Conservation (phyloP, 2,113 vertebrate genomes). For the Okapia johnstoni region DNA sequence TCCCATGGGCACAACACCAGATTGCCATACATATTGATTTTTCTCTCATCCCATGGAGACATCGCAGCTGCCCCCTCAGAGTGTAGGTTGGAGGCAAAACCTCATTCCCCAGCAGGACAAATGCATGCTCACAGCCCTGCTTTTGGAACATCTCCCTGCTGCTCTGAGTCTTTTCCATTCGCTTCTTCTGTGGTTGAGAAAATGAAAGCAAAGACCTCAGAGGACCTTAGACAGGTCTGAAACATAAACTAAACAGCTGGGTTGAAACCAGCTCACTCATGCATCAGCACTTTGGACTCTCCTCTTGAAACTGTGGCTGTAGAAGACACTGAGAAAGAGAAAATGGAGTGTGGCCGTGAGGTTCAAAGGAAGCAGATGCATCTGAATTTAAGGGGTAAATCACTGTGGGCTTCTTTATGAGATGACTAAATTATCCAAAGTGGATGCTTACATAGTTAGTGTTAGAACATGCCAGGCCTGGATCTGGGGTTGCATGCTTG, state of each 20-base stretch:
- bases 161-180: conserved; percentile 26
- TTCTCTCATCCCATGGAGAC: conserved; percentile 39
- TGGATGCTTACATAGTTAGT: background rate
- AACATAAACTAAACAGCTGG: background rate
- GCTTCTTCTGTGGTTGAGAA: conserved; percentile 33
- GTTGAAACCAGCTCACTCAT: background rate
- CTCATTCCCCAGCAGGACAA: conserved; percentile 21
- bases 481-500: background rate
- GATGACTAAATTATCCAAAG: background rate
- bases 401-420: background rate
- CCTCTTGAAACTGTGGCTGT: background rate
- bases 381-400: conserved; percentile 3
- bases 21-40: conserved; percentile 69
- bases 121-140: background rate
- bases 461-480: background rate
- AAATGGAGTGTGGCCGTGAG: background rate
- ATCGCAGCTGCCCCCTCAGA: conserved; percentile 50
- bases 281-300: background rate
- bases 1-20: conserved; percentile 53
- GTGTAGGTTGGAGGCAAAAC: conserved; percentile 21
- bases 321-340: conserved; percentile 6
- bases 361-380: background rate
- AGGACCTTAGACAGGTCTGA: conserved; percentile 11
- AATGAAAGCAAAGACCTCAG: conserved; percentile 37
- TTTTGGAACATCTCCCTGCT: background rate